Percentiles rank a stretch among this genome's conserved stretches.
These are phyloP conservation scores for Amblyjoppa fuscipennis DNA, from an alignment of 2,888 invertebrate genomes.

Conservation along the genomic window DNA sequence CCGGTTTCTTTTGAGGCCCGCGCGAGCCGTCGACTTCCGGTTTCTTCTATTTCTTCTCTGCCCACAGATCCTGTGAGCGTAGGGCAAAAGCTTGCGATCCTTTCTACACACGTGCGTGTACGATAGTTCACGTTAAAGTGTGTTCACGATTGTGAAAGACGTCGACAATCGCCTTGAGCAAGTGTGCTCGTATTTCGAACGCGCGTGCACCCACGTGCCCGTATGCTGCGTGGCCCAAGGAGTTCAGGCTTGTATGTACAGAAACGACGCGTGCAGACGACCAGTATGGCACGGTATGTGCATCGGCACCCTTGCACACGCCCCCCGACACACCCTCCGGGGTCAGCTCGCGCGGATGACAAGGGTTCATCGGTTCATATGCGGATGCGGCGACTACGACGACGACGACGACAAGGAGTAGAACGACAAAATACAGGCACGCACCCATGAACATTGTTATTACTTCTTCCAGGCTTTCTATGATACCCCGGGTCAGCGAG, in stretches of 20 bases:
- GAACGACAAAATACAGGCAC: constrained; percentile 48
- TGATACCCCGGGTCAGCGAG: constrained; percentile 12
- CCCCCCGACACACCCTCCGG: constrained; percentile 82
- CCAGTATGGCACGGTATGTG: constrained; percentile 16
- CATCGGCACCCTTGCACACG: constrained; percentile 74
- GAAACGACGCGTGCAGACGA: constrained; percentile 60
- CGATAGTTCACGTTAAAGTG: neutral
- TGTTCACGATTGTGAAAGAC: constrained; percentile 22
- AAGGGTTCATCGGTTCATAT: constrained; percentile 59
- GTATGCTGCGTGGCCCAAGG: neutral
- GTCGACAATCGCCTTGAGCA: constrained; percentile 44
- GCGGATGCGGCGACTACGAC: constrained; percentile 46
- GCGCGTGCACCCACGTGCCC: constrained; percentile 66
- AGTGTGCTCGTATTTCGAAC: constrained; percentile 62
- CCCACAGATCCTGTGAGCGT: neutral
- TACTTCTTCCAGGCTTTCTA: constrained; percentile 32
- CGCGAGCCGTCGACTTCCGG: constrained; percentile 60
- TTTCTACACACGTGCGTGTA: neutral
- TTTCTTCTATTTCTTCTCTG: constrained; percentile 37
- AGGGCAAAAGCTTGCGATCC: constrained; percentile 45
- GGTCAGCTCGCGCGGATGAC: constrained; percentile 60
- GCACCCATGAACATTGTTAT: constrained; percentile 44
- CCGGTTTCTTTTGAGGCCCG: constrained; percentile 49
- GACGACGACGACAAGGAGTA: neutral
- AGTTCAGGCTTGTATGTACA: constrained; percentile 1